Evolutionary conservation across 2,797 vertebrate species (phyloP).

Genomic region (Synanceia verrucosa): DNA sequence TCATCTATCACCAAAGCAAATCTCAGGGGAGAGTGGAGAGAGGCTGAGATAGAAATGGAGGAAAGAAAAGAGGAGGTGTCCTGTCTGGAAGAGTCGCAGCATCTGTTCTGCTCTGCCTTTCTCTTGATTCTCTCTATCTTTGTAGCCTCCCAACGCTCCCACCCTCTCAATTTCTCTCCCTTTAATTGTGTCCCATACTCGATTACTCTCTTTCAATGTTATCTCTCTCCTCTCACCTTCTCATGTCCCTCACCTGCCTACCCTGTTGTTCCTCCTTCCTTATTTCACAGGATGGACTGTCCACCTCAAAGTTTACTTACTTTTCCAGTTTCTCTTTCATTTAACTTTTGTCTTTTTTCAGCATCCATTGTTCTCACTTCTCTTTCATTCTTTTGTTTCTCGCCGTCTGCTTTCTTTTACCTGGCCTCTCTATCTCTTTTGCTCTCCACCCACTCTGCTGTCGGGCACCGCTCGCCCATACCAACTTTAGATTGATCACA

Average conservation of each 20-base stretch:
- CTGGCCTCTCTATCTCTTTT: conserved; percentile 33
- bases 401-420: conserved; percentile 16
- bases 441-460: conserved; percentile 40
- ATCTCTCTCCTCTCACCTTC: conserved; percentile 51
- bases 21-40: conserved; percentile 29
- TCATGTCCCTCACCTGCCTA: background rate
- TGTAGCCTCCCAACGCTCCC: conserved; percentile 49
- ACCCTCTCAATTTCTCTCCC: conserved; percentile 44
- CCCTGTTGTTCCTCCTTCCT: background rate
- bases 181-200: conserved; percentile 57
- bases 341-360: background rate
- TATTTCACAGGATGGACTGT: background rate
- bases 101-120: conserved; percentile 27
- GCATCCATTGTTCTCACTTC: conserved; percentile 5
- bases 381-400: conserved; percentile 27
- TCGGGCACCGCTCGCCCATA: conserved; percentile 47
- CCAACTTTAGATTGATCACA: conserved; percentile 79
- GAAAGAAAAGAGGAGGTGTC: conserved; percentile 26
- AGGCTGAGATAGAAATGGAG: conserved; percentile 23
- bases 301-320: conserved; percentile 19
- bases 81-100: conserved; percentile 32
- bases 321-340: conserved; percentile 42
- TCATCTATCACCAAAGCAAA: conserved; percentile 34
- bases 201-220: conserved; percentile 48
- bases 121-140: conserved; percentile 31